phyloP scores from a whole-genome alignment of 2,888 invertebrate species.

The Harpalus rufipes region DNA sequence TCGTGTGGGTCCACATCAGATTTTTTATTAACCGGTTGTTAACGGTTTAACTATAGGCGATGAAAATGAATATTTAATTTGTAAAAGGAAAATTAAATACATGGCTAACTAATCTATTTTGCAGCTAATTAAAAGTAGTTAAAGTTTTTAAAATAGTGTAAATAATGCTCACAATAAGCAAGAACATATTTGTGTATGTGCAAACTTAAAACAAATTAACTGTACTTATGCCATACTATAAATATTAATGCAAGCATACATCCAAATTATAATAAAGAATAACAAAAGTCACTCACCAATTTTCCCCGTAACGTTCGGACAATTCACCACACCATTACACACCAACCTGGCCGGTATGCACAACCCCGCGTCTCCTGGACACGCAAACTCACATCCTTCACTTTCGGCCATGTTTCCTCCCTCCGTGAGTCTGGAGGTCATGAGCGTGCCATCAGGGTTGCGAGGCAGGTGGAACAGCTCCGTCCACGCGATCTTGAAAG shows the following conservation, averaged over 20 bases:
- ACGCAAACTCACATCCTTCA: constrained; percentile 90
- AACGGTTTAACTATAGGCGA: no score
- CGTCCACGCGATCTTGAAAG: constrained; percentile 94
- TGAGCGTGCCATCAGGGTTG: constrained; percentile 88
- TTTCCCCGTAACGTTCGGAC: constrained; percentile 84
- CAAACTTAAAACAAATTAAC: no score
- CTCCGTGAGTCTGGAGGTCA: constrained; percentile 87
- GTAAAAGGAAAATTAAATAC: no score
- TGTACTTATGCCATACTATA: no score
- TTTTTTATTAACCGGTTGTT: no score
- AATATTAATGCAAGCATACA: background rate
- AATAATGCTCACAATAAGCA: no score
- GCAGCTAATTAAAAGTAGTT: no score
- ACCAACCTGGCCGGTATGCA: constrained; percentile 91
- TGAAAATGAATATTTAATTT: no score
- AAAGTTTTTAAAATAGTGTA: no score
- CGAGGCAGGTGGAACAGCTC: constrained; percentile 92
- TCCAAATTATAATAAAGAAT: background rate
- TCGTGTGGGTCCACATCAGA: no score
- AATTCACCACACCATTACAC: constrained; percentile 93
- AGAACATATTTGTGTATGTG: no score
- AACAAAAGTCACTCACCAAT: constrained; percentile 74
- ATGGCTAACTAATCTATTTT: no score
- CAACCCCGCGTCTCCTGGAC: constrained; percentile 89
- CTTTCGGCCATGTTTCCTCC: constrained; percentile 77